Evolutionary conservation across 2,797 vertebrate species (phyloP).

Genomic region (Triplophysa bombifrons): DNA sequence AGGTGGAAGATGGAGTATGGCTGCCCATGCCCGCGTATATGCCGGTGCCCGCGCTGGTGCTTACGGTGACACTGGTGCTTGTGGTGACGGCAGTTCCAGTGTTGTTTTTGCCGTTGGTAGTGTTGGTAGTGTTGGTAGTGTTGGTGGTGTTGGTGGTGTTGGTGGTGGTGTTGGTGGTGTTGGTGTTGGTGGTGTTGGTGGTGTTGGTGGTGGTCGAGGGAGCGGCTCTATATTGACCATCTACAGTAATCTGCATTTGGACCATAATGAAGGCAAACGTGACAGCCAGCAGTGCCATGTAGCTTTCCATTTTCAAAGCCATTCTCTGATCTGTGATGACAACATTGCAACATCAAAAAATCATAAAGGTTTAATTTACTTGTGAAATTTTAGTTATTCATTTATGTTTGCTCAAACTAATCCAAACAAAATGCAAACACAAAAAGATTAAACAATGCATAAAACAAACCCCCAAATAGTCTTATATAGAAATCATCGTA

Average conservation of each 20-base stretch:
- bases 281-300: constrained; percentile 26
- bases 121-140: background rate
- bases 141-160: background rate
- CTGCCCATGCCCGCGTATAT: no score
- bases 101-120: background rate
- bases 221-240: accelerated
- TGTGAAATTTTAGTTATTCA: no score
- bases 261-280: background rate
- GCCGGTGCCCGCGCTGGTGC: no score
- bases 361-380: no score
- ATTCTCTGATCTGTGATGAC: constrained; percentile 22
- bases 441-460: no score
- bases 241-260: background rate
- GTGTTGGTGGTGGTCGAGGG: background rate
- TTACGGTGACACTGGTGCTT: no score
- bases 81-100: background rate
- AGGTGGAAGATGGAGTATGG: no score
- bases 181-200: accelerated
- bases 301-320: background rate
- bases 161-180: background rate
- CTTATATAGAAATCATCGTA: background rate
- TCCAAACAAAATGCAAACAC: no score
- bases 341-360: background rate
- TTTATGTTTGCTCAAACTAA: no score
- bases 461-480: no score